Evolutionary conservation across 2,113 vertebrate species (phyloP).

Genomic region (Pseudorectes ferrugineus): DNA sequence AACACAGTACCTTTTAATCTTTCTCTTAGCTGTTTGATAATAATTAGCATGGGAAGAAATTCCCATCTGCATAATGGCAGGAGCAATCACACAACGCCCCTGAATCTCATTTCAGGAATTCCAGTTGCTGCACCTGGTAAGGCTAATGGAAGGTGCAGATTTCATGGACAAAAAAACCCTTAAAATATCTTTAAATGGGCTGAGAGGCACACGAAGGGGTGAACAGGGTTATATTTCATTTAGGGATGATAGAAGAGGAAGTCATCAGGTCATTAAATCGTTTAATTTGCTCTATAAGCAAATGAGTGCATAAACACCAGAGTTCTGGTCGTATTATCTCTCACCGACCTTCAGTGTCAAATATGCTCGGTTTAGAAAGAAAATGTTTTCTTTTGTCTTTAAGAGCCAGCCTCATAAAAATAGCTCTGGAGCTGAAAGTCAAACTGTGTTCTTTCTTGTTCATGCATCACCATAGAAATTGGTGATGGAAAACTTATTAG

Average conservation of each 20-base stretch:
- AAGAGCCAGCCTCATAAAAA: conserved; percentile 22
- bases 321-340: background rate
- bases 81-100: background rate
- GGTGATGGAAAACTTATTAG: conserved; percentile 31
- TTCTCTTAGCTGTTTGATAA: background rate
- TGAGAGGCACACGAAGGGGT: background rate
- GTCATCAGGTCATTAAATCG: background rate
- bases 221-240: background rate
- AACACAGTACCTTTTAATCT: background rate
- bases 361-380: background rate
- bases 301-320: background rate
- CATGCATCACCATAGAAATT: conserved; percentile 29
- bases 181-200: background rate
- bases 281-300: background rate
- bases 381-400: conserved; percentile 35
- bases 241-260: background rate
- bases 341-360: background rate
- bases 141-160: background rate
- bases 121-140: background rate
- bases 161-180: background rate
- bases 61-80: background rate
- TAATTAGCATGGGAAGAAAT: conserved; percentile 16
- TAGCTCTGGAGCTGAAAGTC: conserved; percentile 4
- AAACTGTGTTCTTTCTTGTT: background rate
- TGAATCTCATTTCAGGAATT: background rate